Evolutionary conservation across 2,113 vertebrate species (phyloP).

Genomic region (Vanacampus margaritifer): DNA sequence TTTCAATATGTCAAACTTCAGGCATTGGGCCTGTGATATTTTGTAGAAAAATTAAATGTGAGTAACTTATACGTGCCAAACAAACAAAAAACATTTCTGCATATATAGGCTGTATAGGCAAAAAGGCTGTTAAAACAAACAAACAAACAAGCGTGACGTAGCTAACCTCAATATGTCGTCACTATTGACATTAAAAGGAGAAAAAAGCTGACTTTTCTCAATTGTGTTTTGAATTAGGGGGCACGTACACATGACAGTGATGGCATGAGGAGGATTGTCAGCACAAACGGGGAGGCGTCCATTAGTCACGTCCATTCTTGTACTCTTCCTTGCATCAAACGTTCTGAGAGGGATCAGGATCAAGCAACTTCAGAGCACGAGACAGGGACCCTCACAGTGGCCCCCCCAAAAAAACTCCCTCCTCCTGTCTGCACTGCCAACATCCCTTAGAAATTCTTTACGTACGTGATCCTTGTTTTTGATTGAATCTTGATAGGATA

Average conservation of each 20-base stretch:
- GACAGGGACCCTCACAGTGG: conserved; percentile 19
- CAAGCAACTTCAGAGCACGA: conserved; percentile 50
- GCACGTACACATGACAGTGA: conserved; percentile 61
- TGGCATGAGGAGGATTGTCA: conserved; percentile 67
- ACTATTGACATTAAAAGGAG: conserved; percentile 25
- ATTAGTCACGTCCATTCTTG: conserved; percentile 67
- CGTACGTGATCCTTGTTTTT: not conserved
- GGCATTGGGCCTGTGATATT: too few species aligned
- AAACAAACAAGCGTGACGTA: too few species aligned
- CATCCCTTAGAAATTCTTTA: too few species aligned
- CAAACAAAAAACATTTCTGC: too few species aligned
- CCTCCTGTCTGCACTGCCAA: too few species aligned
- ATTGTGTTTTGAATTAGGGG: conserved; percentile 53
- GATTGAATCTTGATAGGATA: not conserved
- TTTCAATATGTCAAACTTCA: too few species aligned
- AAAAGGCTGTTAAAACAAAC: too few species aligned
- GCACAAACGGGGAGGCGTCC: conserved; percentile 69
- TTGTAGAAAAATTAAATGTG: too few species aligned
- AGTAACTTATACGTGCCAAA: too few species aligned
- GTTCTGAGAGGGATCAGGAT: conserved; percentile 52
- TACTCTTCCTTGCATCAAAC: conserved; percentile 52
- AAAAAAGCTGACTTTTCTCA: conserved; percentile 48
- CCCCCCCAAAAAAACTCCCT: conserved; percentile 20
- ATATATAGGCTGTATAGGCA: too few species aligned
- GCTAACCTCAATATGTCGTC: too few species aligned